These are phyloP conservation scores for Cephalopholis sonnerati DNA, from an alignment of 2,113 vertebrate species.

Conservation along the genomic window DNA sequence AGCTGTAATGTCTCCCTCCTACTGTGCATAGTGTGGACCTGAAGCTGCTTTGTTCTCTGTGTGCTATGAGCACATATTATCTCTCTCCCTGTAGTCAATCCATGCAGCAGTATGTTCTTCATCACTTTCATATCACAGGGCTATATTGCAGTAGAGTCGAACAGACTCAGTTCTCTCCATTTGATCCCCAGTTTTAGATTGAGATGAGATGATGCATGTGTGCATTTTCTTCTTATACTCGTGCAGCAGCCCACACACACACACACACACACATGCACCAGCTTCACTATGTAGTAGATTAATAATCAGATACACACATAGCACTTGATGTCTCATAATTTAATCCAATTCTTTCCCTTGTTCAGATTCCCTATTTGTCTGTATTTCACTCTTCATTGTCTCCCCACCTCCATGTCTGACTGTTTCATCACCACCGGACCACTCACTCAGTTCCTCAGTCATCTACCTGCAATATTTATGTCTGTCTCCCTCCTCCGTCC, in stretches of 20 bases:
- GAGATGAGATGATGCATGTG: conserved; percentile 27
- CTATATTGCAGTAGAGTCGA: conserved; percentile 34
- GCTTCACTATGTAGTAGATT: neutral
- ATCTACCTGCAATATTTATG: conserved; percentile 16
- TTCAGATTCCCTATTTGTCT: conserved; percentile 1
- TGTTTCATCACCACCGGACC: conserved; percentile 4
- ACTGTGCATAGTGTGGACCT: neutral
- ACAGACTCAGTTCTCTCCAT: conserved; percentile 39
- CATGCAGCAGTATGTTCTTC: conserved; percentile 34
- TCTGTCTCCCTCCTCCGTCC: conserved; percentile 21
- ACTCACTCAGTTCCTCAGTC: neutral
- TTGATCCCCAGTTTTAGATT: conserved; percentile 51
- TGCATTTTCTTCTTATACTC: neutral
- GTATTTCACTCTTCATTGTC: neutral
- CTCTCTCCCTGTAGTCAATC: conserved; percentile 16
- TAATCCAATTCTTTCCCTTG: neutral
- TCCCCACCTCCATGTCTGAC: conserved; percentile 2
- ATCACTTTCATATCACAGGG: conserved; percentile 25
- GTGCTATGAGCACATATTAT: conserved; percentile 37
- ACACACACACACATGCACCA: neutral
- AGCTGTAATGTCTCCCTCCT: conserved; percentile 3
- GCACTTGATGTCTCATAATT: neutral
- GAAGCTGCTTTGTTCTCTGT: conserved; percentile 26
- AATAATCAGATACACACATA: conserved; percentile 21
- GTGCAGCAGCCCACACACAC: conserved; percentile 7